phyloP scores from a whole-genome alignment of 2,888 invertebrate species.

The Ectemnius cavifrons region DNA sequence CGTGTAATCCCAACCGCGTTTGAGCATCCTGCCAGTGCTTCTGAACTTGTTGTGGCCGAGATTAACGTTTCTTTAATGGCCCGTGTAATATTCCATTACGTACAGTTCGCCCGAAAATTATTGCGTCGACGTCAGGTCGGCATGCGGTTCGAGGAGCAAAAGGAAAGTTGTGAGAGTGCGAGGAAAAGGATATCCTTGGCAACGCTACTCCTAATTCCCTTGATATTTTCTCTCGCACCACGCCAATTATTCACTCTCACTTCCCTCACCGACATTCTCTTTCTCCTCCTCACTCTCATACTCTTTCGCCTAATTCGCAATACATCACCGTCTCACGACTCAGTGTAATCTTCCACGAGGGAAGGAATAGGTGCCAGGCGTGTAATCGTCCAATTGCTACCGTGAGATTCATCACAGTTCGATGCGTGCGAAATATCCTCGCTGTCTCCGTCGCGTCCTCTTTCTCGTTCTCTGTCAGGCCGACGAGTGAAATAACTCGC shows the following conservation, averaged over 20 bases:
- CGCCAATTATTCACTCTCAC: not conserved
- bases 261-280: not conserved
- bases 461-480: constrained; percentile 8
- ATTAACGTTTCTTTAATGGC: constrained; percentile 77
- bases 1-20: constrained; percentile 71
- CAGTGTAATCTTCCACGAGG: not conserved
- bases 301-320: constrained; percentile 6
- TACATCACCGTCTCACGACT: not conserved
- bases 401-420: constrained; percentile 21
- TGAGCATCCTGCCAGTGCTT: constrained; percentile 65
- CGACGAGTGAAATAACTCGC: constrained; percentile 44
- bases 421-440: constrained; percentile 2
- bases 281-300: not conserved
- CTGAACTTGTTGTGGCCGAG: constrained; percentile 76
- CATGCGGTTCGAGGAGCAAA: constrained; percentile 28
- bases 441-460: no score
- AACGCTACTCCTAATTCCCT: constrained; percentile 7
- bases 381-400: no score
- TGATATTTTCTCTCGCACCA: constrained; percentile 11
- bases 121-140: constrained; percentile 50
- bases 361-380: no score
- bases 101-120: constrained; percentile 64
- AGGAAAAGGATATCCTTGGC: constrained; percentile 27
- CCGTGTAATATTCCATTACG: constrained; percentile 77
- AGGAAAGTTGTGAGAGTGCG: constrained; percentile 22